phyloP scores from a whole-genome alignment of 1,140 invertebrate genomes.

The Aricia agestis region DNA sequence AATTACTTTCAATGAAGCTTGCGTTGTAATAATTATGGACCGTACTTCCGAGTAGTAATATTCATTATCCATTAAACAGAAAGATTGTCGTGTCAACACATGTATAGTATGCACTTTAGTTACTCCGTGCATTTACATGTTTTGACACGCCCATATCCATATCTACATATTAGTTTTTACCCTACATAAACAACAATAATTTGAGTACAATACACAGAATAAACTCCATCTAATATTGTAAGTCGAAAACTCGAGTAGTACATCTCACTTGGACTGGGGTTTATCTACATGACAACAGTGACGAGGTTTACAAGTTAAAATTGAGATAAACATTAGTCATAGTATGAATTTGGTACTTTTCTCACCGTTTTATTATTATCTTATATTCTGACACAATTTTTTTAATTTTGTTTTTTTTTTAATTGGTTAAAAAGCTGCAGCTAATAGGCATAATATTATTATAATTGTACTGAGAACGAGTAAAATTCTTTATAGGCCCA shows the following conservation, averaged over 20 bases:
- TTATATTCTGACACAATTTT: not conserved
- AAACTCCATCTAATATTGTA: not conserved
- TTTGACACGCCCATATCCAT: not conserved
- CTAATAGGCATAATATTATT: not conserved
- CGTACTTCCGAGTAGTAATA: slow-evolving; percentile 24
- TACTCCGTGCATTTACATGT: not conserved
- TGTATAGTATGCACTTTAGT: slow-evolving; percentile 5
- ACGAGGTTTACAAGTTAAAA: not conserved
- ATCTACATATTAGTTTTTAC: not conserved
- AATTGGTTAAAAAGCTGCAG: not conserved
- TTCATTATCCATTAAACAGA: slow-evolving; percentile 21
- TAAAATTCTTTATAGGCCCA: too few relatives aligned
- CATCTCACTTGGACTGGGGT: not conserved
- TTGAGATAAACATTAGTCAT: too few relatives aligned
- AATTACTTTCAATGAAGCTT: slow-evolving; percentile 49
- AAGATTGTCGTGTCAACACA: slow-evolving; percentile 16
- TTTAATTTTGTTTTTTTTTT: not conserved
- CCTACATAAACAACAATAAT: slow-evolving; percentile 13
- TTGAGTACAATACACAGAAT: not conserved
- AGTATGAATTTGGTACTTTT: too few relatives aligned
- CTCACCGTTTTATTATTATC: too few relatives aligned
- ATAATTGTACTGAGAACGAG: too few relatives aligned
- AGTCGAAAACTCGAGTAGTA: not conserved
- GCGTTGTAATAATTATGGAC: slow-evolving; percentile 40
- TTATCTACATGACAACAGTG: not conserved